phyloP scores from a whole-genome alignment of 2,797 vertebrate species.

The Podargus strigoides region DNA sequence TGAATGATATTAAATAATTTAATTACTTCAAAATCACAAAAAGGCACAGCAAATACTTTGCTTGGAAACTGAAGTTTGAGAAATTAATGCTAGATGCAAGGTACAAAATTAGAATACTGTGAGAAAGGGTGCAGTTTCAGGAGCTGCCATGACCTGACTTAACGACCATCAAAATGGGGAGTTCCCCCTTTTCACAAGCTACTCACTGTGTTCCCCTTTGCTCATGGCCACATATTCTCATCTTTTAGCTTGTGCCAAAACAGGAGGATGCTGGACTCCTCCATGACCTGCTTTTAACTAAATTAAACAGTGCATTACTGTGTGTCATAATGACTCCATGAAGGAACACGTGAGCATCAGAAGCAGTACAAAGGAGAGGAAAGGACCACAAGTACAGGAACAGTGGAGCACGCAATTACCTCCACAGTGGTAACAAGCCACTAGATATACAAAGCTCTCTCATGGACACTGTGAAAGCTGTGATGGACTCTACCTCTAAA shows the following conservation, averaged over 20 bases:
- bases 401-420: not conserved
- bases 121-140: not conserved
- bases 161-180: rapidly evolving
- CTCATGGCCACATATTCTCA: not conserved
- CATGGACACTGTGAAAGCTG: not conserved
- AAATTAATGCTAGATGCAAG: not conserved
- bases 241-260: not conserved
- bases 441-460: not conserved
- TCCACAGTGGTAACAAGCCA: not conserved
- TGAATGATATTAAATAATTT: not conserved
- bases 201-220: not conserved
- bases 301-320: not conserved
- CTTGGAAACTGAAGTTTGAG: not conserved
- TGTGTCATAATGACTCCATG: not conserved
- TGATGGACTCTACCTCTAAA: not conserved
- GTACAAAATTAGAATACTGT: not conserved
- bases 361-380: not conserved
- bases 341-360: not conserved
- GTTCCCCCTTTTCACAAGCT: not conserved
- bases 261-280: not conserved
- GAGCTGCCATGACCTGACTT: not conserved
- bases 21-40: not conserved
- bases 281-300: not conserved
- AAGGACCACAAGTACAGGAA: not conserved
- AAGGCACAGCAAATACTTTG: not conserved